Percentiles rank a stretch among this genome's conserved stretches.
phyloP scores from a whole-genome alignment of 2,113 vertebrate species.

The Daubentonia madagascariensis region DNA sequence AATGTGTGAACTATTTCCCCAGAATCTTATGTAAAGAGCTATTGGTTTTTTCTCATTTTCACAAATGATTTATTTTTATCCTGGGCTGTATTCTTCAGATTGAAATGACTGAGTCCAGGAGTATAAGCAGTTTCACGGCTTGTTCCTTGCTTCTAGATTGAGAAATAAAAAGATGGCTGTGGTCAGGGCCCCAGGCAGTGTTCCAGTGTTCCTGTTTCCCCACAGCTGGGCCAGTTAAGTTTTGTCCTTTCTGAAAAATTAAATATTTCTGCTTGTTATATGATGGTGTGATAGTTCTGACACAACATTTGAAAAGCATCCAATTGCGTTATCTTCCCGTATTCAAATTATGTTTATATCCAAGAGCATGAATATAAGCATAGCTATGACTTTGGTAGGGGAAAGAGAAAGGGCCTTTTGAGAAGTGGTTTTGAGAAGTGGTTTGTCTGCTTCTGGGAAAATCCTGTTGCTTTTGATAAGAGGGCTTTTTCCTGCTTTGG shows the following conservation, averaged over 20 bases:
- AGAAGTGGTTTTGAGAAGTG: background rate
- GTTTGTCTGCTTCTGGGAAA: background rate
- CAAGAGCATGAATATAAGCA: background rate
- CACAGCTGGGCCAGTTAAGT: background rate
- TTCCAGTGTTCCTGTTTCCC: background rate
- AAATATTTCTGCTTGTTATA: slow-evolving; percentile 52
- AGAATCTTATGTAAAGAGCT: background rate
- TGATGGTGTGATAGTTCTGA: background rate
- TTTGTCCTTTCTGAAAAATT: slow-evolving; percentile 33
- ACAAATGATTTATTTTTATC: slow-evolving; percentile 28
- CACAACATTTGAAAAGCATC: background rate
- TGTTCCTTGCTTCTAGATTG: background rate
- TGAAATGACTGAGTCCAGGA: background rate
- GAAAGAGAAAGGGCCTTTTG: background rate
- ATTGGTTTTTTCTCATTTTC: background rate
- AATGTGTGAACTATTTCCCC: background rate
- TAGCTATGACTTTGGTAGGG: background rate
- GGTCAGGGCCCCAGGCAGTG: background rate
- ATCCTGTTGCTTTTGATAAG: background rate
- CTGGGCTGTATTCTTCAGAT: slow-evolving; percentile 7
- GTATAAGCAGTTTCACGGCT: background rate
- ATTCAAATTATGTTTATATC: slow-evolving; percentile 26
- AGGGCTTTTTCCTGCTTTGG: background rate
- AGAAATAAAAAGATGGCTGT: background rate
- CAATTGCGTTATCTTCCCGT: background rate